Percentiles rank a stretch among this genome's conserved stretches.
phyloP scores from a whole-genome alignment of 2,113 vertebrate genomes.

The Strigops habroptila region DNA sequence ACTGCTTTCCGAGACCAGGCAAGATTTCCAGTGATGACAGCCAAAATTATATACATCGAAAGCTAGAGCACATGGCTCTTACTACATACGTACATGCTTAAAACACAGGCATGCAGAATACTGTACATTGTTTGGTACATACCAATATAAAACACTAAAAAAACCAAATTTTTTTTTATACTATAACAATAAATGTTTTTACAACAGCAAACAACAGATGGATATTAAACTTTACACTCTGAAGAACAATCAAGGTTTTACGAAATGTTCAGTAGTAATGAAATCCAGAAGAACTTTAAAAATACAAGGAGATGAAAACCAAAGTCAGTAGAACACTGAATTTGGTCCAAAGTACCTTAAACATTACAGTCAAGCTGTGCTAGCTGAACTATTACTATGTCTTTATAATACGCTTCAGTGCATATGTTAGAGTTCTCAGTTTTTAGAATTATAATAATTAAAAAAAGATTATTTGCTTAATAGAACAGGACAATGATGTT shows the following conservation, averaged over 20 bases:
- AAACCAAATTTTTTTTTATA: not conserved
- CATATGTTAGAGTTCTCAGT: not conserved
- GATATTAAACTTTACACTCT: constrained; percentile 10
- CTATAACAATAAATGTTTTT: constrained; percentile 1
- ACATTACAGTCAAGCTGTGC: not conserved
- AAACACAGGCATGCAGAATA: not conserved
- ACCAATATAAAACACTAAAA: not conserved
- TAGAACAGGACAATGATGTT: not conserved
- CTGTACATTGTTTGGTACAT: not conserved
- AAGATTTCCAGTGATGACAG: not conserved
- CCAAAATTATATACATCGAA: not conserved
- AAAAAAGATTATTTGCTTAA: not conserved
- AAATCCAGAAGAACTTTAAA: not conserved
- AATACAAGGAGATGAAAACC: constrained; percentile 1
- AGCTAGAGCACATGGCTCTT: not conserved
- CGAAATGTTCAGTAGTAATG: not conserved
- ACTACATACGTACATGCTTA: not conserved
- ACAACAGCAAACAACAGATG: not conserved
- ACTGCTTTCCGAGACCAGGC: not conserved
- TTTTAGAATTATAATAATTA: not conserved
- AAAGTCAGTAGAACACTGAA: not conserved
- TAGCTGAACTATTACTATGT: not conserved
- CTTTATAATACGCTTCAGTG: not conserved
- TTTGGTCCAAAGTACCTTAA: constrained; percentile 25
- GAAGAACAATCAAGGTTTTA: not conserved